Base-by-base conservation (phyloP, 2,113 vertebrate genomes). In the Toxotes jaculatrix region DNA sequence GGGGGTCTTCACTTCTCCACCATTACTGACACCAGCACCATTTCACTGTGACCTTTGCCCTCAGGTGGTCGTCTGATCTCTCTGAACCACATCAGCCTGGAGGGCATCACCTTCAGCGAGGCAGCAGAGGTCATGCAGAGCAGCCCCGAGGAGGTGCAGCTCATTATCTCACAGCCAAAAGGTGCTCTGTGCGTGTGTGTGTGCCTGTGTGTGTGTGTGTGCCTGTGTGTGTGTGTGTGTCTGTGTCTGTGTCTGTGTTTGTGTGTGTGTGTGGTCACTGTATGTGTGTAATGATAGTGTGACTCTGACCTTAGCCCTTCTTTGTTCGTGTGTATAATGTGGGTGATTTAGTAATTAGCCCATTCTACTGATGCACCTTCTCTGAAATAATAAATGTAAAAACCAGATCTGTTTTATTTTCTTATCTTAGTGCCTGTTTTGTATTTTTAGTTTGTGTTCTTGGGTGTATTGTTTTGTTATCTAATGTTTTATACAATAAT, bases 141-240 rank as follows among this genome's bases (percentile, higher is more conserved):
- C 91, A 97, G 95, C 93, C 93, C 95, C 0, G 93, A 96, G 62
- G 94, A 96, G 82, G 96, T 98, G 88, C 94, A 96, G 70, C 95
- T 98, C 69, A 97, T 97, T 43, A 90, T 98, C 87, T 97, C 96
- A 67, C 97, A 98, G 91, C 88, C 95, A 16, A 96, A 96, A 97
- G 96, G 97, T 98, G 93, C 62, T 79, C 4, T 67, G 27, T 64
- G 51, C 72, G 73, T 76, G 56, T 32, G 17, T 67, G 27, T 62
- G 43, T 71, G 47, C 67, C 21, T 74, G 43, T 60, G 40, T 83
- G 34, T 76, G 56, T 55, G 38, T 57, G 21, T 55, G 51, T 82
- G 43, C 14, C 19, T 74, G 38, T 45, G 3, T 77, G 65, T 66
- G 72, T 59, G 66, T 84, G 53, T 60, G 51, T 78, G 36, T 36